phyloP scores from a whole-genome alignment of 2,888 invertebrate genomes.

The Cerceris rybyensis region DNA sequence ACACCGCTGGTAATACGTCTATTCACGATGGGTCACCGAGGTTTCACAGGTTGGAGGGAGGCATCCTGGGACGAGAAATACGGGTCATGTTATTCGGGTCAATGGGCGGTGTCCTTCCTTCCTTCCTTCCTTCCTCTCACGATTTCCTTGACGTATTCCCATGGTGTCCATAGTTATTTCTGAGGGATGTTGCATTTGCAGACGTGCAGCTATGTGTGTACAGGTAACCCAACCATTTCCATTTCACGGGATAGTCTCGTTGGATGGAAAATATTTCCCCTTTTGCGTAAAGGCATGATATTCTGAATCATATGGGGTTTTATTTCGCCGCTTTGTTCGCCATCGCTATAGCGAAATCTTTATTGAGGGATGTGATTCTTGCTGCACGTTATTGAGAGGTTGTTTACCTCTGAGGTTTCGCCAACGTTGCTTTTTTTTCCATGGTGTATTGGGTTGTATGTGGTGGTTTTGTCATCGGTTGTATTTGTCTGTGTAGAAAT shows the following conservation, averaged over 20 bases:
- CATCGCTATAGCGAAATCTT: neutral
- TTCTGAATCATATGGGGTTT: constrained; percentile 11
- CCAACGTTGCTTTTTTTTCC: too few species aligned
- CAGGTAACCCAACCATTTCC: neutral
- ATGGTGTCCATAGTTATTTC: constrained; percentile 57
- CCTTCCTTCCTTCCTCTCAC: constrained; percentile 20
- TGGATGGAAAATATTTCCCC: constrained; percentile 1
- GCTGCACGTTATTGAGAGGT: too few species aligned
- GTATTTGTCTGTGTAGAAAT: too few species aligned
- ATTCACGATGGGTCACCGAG: constrained; percentile 39
- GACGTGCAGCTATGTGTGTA: neutral
- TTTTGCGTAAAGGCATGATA: neutral
- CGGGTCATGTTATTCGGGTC: constrained; percentile 63
- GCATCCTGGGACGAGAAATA: constrained; percentile 48
- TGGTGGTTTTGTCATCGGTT: too few species aligned
- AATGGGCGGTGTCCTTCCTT: constrained; percentile 47
- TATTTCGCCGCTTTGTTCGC: constrained; percentile 17
- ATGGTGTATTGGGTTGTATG: too few species aligned
- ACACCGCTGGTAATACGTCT: too few species aligned
- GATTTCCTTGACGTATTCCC: constrained; percentile 43
- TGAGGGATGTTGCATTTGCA: constrained; percentile 19
- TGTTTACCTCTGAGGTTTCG: too few species aligned
- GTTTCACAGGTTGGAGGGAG: constrained; percentile 38
- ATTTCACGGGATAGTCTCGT: constrained; percentile 6
- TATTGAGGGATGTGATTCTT: neutral